Percentiles rank a stretch among this genome's conserved stretches.
phyloP scores from a whole-genome alignment of 1,140 invertebrate species.

The Danaus melanippus region DNA sequence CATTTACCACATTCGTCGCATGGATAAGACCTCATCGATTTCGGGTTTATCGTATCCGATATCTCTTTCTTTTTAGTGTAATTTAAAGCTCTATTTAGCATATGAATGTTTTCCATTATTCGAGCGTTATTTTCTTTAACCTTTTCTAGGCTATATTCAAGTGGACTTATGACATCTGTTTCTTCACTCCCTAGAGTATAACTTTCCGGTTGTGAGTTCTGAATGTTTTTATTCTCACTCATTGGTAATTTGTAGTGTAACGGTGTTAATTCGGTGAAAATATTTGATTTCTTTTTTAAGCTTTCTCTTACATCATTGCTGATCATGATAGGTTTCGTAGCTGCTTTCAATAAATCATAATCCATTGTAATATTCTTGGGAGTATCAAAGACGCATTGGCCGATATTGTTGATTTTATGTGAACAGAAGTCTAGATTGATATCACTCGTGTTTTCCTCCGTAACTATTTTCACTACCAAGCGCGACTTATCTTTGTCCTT shows the following conservation, averaged over 20 bases:
- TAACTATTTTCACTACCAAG: slow-evolving; percentile 49
- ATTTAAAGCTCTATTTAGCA: slow-evolving; percentile 59
- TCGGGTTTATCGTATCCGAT: slow-evolving; percentile 41
- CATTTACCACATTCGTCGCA: slow-evolving; percentile 58
- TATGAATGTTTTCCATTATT: slow-evolving; percentile 66
- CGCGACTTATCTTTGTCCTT: slow-evolving; percentile 42
- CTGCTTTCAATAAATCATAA: no score
- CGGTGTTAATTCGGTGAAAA: slow-evolving; percentile 9
- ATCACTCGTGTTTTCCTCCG: slow-evolving; percentile 32
- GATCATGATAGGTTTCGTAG: no score
- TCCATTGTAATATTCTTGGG: no score
- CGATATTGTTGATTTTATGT: slow-evolving; percentile 22
- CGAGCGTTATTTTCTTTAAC: slow-evolving; percentile 64
- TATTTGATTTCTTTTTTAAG: slow-evolving; percentile 1
- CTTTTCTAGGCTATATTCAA: slow-evolving; percentile 61
- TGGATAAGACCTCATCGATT: slow-evolving; percentile 41
- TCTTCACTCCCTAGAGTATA: not conserved
- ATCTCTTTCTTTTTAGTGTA: slow-evolving; percentile 63
- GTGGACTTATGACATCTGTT: slow-evolving; percentile 27
- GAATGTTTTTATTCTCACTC: no score
- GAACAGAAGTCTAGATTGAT: slow-evolving; percentile 54
- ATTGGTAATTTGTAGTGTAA: slow-evolving; percentile 3
- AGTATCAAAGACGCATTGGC: no score
- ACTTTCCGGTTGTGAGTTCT: not conserved
- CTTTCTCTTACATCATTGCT: no score